These are phyloP conservation scores for Galagoides demidoff DNA, from an alignment of 2,797 vertebrate genomes.

Conservation along the genomic window DNA sequence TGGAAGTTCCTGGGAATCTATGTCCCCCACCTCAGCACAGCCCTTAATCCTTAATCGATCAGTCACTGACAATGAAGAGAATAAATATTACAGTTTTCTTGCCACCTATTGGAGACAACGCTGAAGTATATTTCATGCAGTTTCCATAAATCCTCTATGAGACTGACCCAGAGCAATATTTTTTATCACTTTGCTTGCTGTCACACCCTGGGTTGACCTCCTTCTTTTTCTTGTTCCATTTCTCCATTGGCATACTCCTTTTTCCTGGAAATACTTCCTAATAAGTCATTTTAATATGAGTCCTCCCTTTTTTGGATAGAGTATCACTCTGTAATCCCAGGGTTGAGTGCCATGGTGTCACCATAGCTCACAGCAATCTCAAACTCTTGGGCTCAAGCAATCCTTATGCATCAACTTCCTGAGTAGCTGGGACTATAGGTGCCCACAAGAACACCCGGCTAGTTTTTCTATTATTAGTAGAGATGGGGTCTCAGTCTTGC, in stretches of 20 bases:
- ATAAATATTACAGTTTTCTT: background rate
- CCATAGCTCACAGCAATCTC: too few relatives aligned
- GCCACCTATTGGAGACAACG: background rate
- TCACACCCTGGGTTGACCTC: background rate
- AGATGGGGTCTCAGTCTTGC: too few relatives aligned
- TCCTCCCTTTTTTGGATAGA: background rate
- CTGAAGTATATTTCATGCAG: background rate
- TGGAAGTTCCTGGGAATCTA: constrained; percentile 16
- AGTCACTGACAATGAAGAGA: background rate
- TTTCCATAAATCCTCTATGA: constrained; percentile 1
- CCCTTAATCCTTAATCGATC: background rate
- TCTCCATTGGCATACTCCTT: background rate
- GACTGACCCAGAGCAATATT: background rate
- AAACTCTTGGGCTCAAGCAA: too few relatives aligned
- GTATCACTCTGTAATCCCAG: too few relatives aligned
- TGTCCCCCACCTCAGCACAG: background rate
- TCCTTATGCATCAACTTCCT: too few relatives aligned
- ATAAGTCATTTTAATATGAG: constrained; percentile 17
- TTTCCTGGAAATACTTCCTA: background rate
- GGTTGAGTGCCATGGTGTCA: too few relatives aligned
- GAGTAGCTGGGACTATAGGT: too few relatives aligned
- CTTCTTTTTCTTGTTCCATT: constrained; percentile 20
- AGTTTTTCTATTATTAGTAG: too few relatives aligned
- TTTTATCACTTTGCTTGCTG: background rate
- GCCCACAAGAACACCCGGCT: too few relatives aligned